Evolutionary conservation across 2,797 vertebrate genomes (phyloP).

Genomic region (Tokudaia muenninki): DNA sequence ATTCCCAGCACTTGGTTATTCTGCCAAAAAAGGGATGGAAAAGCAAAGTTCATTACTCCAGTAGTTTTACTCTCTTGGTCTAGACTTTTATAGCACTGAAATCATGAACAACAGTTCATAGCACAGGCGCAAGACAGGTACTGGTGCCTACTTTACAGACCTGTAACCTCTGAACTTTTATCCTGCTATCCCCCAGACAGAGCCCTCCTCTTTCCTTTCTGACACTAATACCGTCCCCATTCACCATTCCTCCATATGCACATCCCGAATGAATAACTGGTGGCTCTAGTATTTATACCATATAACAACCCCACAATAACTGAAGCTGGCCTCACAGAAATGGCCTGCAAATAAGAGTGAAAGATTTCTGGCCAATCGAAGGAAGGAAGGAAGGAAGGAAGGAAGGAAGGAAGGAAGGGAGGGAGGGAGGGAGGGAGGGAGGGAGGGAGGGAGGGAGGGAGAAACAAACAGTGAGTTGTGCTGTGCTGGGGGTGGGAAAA

Average conservation of each 20-base stretch:
- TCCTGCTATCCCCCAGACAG: neutral
- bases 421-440: no score
- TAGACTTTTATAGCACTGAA: slow-evolving; percentile 16
- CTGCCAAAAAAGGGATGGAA: slow-evolving; percentile 85
- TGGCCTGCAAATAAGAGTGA: neutral
- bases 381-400: neutral
- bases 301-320: neutral
- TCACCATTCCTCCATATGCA: neutral
- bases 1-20: slow-evolving; percentile 98
- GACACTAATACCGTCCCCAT: neutral
- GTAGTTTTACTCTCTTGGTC: neutral
- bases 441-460: neutral
- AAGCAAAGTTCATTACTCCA: slow-evolving; percentile 30
- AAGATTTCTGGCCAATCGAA: neutral
- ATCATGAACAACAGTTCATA: slow-evolving; percentile 27
- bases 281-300: neutral
- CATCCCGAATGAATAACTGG: neutral
- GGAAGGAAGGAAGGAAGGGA: no score
- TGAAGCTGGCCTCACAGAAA: slow-evolving; percentile 10
- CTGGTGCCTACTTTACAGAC: neutral
- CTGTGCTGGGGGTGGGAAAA: neutral
- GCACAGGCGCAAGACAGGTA: neutral
- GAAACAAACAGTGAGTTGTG: no score
- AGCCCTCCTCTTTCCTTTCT: neutral
- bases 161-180: neutral